Conservation (phyloP, 2,888 invertebrate genomes). For the Cecidostiba fungosa region DNA sequence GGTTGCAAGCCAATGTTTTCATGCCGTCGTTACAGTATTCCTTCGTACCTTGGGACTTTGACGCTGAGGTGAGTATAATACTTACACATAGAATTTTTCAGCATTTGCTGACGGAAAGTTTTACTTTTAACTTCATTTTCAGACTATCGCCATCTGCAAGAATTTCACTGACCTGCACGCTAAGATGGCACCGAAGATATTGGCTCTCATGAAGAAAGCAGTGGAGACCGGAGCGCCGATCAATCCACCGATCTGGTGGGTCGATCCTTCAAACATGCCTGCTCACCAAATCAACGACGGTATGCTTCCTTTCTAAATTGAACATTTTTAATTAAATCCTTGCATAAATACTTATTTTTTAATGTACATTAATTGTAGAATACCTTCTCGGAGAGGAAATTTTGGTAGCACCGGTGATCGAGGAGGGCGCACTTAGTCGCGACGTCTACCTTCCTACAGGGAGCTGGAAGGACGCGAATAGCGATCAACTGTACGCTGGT, state of each 20-base stretch:
- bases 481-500: constrained; percentile 81
- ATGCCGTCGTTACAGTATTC: constrained; percentile 92
- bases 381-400: constrained; percentile 89
- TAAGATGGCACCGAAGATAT: constrained; percentile 83
- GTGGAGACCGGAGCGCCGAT: constrained; percentile 86
- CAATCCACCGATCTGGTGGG: constrained; percentile 93
- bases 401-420: constrained; percentile 89
- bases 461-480: constrained; percentile 85
- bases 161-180: constrained; percentile 86
- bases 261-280: constrained; percentile 85
- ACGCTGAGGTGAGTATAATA: constrained; percentile 78
- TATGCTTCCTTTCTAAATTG: constrained; percentile 64
- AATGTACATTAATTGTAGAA: constrained; percentile 82
- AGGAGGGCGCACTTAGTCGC: constrained; percentile 83
- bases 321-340: constrained; percentile 9
- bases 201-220: constrained; percentile 84
- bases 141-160: constrained; percentile 85
- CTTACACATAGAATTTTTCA: background rate
- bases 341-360: background rate
- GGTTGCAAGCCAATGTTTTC: constrained; percentile 90
- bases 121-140: constrained; percentile 67
- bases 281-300: constrained; percentile 81
- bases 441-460: constrained; percentile 90
- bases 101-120: background rate
- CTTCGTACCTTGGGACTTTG: constrained; percentile 90